phyloP scores from a whole-genome alignment of 2,113 vertebrate species.

The Nothobranchius furzeri region DNA sequence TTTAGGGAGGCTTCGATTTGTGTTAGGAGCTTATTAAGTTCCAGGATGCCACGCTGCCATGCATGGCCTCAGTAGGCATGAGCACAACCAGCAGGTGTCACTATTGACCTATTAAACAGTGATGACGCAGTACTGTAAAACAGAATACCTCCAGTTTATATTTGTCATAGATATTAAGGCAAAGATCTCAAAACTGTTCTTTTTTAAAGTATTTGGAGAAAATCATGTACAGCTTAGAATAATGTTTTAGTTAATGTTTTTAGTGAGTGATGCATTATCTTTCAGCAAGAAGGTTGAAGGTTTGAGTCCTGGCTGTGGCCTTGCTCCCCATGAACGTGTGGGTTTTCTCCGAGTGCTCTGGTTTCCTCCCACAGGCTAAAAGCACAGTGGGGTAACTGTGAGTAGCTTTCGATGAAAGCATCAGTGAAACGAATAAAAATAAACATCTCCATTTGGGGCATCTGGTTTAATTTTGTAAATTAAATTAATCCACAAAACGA shows the following conservation, averaged over 20 bases:
- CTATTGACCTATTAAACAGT: slow-evolving; percentile 25
- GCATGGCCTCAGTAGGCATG: slow-evolving; percentile 4
- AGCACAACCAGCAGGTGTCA: slow-evolving; percentile 53
- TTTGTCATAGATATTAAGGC: background rate
- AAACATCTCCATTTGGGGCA: slow-evolving; percentile 9
- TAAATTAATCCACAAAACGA: slow-evolving; percentile 11
- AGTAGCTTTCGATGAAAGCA: too few species aligned
- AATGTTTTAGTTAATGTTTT: background rate
- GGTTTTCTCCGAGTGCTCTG: too few species aligned
- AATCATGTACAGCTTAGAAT: background rate
- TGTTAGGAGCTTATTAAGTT: too few species aligned
- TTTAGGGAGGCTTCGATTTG: background rate
- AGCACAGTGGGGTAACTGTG: too few species aligned
- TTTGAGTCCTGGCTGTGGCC: too few species aligned
- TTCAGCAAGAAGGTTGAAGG: too few species aligned
- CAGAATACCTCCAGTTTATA: background rate
- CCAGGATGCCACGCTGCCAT: background rate
- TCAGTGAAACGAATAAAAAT: too few species aligned
- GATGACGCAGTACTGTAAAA: background rate
- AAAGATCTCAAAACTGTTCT: background rate
- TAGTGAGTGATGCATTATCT: background rate
- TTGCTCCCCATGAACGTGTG: too few species aligned
- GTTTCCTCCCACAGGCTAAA: too few species aligned
- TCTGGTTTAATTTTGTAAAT: slow-evolving; percentile 22
- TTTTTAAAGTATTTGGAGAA: background rate